phyloP scores from a whole-genome alignment of 2,888 invertebrate genomes.

The Ischnus inquisitorius region DNA sequence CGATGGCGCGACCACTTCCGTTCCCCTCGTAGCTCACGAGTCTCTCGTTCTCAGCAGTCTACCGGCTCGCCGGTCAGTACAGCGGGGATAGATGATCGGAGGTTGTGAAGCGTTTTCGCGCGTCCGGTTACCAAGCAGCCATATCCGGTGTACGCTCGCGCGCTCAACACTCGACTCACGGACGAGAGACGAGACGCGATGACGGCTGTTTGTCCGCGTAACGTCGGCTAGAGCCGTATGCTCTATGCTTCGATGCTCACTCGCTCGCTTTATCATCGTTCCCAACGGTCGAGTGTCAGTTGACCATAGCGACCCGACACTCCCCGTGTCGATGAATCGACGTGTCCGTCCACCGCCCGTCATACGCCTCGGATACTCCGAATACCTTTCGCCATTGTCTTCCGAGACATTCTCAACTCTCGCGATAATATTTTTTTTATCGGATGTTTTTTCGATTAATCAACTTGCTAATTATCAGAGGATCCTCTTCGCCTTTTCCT shows the following conservation, averaged over 20 bases:
- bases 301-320: slow-evolving; percentile 14
- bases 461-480: not conserved
- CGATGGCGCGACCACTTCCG: slow-evolving; percentile 60
- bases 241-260: slow-evolving; percentile 32
- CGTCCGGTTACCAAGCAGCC: slow-evolving; percentile 74
- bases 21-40: slow-evolving; percentile 32
- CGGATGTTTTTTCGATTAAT: not conserved
- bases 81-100: slow-evolving; percentile 58
- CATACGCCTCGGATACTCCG: not conserved
- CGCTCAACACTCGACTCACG: slow-evolving; percentile 19
- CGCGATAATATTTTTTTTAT: not conserved
- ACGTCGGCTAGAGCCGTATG: not conserved
- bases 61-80: slow-evolving; percentile 23
- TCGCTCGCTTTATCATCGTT: slow-evolving; percentile 35
- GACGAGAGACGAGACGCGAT: slow-evolving; percentile 43
- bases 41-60: slow-evolving; percentile 28
- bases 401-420: slow-evolving; percentile 1
- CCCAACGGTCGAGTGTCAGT: slow-evolving; percentile 32
- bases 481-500: not conserved
- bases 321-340: slow-evolving; percentile 29
- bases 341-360: not conserved
- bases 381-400: not conserved
- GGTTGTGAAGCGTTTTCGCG: slow-evolving; percentile 70
- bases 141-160: slow-evolving; percentile 70
- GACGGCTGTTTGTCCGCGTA: slow-evolving; percentile 3